phyloP scores from a whole-genome alignment of 2,797 vertebrate genomes.

The Antennarius maculatus region DNA sequence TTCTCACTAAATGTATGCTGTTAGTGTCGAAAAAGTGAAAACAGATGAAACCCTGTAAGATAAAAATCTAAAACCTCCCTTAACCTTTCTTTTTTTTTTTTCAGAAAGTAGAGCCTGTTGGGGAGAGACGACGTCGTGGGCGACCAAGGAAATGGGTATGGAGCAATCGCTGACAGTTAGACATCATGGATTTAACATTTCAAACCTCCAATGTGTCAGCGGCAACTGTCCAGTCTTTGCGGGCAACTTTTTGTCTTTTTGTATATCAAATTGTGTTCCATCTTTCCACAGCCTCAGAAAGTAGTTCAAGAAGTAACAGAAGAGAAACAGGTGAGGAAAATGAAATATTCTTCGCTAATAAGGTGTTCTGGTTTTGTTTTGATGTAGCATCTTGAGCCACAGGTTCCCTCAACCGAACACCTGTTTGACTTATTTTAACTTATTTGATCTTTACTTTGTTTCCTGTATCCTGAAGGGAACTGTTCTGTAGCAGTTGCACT shows the following conservation, averaged over 20 bases:
- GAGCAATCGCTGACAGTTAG: conserved; percentile 45
- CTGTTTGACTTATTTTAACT: not conserved
- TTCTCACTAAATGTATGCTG: not conserved
- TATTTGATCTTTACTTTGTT: not conserved
- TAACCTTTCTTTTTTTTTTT: conserved; percentile 53
- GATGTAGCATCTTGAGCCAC: conserved; percentile 10
- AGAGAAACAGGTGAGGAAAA: conserved; percentile 75
- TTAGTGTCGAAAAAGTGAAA: not conserved
- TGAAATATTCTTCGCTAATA: conserved; percentile 26
- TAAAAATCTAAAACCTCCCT: not conserved
- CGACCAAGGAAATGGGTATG: conserved; percentile 99
- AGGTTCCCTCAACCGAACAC: not conserved
- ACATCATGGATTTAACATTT: conserved; percentile 23
- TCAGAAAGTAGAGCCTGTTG: conserved; percentile 92
- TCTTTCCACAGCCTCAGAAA: conserved; percentile 71
- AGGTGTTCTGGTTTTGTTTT: conserved; percentile 37
- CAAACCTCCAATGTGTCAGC: conserved; percentile 30
- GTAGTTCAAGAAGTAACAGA: conserved; percentile 69
- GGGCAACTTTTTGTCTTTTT: conserved; percentile 10
- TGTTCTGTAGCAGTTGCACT: not conserved
- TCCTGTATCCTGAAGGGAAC: not conserved
- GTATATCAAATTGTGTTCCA: conserved; percentile 22
- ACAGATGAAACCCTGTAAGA: too few relatives aligned
- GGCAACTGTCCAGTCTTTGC: conserved; percentile 12
- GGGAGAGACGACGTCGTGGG: conserved; percentile 95